Conservation (phyloP, 2,888 invertebrate genomes). For the Ennomos erosarius region DNA sequence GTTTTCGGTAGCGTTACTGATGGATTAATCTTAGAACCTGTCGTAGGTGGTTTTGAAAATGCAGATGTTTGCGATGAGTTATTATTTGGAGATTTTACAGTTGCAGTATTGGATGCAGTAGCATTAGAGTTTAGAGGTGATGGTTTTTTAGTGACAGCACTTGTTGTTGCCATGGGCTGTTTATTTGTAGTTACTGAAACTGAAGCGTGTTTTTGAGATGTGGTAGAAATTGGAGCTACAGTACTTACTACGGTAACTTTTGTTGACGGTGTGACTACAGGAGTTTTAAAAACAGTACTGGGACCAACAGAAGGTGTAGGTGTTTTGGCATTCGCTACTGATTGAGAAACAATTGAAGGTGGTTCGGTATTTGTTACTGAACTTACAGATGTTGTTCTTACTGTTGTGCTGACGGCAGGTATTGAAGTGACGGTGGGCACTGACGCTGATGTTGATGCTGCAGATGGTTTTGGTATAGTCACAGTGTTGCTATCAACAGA, state of each 20-base stretch:
- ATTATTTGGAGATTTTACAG: slow-evolving; percentile 22
- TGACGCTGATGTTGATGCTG: background rate
- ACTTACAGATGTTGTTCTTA: slow-evolving; percentile 5
- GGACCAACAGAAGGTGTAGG: background rate
- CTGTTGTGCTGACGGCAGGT: slow-evolving; percentile 1
- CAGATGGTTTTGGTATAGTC: background rate
- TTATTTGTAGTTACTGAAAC: slow-evolving; percentile 1
- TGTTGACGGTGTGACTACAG: background rate
- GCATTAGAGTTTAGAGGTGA: slow-evolving; percentile 3
- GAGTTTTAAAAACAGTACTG: slow-evolving; percentile 1
- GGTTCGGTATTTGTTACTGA: slow-evolving; percentile 1
- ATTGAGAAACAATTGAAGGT: slow-evolving; percentile 3
- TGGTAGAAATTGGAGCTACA: background rate
- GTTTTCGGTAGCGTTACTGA: slow-evolving; percentile 3
- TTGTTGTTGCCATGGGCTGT: background rate
- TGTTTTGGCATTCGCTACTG: background rate
- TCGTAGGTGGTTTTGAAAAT: slow-evolving; percentile 3
- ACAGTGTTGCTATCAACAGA: slow-evolving; percentile 9
- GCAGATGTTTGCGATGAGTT: slow-evolving; percentile 9
- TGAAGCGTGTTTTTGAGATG: slow-evolving; percentile 1
- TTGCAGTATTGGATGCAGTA: background rate
- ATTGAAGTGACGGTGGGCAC: background rate
- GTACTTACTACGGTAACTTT: background rate
- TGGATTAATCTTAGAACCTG: slow-evolving; percentile 9
- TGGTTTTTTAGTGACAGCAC: background rate